These are phyloP conservation scores for Anguilla marmorata DNA, from an alignment of 2,797 vertebrate genomes.

Conservation along the genomic window DNA sequence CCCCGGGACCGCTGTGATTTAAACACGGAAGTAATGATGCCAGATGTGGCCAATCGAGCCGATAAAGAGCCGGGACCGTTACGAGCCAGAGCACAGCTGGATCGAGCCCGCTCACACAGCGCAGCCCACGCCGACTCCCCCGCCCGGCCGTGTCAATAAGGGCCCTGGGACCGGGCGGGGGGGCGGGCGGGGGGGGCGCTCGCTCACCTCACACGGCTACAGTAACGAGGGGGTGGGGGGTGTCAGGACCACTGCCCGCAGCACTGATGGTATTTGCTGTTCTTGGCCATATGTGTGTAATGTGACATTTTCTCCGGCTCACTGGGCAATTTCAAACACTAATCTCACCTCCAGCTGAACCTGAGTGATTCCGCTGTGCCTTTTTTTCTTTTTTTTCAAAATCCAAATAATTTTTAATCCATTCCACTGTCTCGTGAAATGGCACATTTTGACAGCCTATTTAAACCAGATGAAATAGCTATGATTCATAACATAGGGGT, in stretches of 20 bases:
- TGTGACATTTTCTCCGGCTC: not conserved
- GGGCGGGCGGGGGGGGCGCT: no score
- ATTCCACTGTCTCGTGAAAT: conserved; percentile 63
- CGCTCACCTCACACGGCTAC: not conserved
- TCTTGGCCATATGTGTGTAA: not conserved
- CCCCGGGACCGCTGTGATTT: conserved; percentile 39
- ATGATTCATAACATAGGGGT: conserved; percentile 63
- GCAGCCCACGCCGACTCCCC: not conserved
- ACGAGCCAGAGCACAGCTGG: conserved; percentile 63
- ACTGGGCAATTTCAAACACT: not conserved
- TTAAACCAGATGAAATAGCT: conserved; percentile 65
- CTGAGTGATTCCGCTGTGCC: conserved; percentile 22
- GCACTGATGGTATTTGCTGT: not conserved
- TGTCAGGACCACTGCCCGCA: not conserved
- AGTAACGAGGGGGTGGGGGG: not conserved
- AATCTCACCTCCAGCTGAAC: conserved; percentile 13
- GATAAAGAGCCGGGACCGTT: conserved; percentile 63
- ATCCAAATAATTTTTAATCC: conserved; percentile 40
- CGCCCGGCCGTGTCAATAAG: not conserved
- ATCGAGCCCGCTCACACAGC: not conserved
- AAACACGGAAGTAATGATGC: conserved; percentile 60
- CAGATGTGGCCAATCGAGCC: conserved; percentile 72
- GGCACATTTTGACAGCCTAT: conserved; percentile 65
- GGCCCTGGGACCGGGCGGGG: not conserved
- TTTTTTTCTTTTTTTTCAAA: conserved; percentile 17